Evolutionary conservation across 1,140 invertebrate genomes (phyloP), one percentile per base, ranked within the genome.

Genomic region (Penaeus japonicus): DNA sequence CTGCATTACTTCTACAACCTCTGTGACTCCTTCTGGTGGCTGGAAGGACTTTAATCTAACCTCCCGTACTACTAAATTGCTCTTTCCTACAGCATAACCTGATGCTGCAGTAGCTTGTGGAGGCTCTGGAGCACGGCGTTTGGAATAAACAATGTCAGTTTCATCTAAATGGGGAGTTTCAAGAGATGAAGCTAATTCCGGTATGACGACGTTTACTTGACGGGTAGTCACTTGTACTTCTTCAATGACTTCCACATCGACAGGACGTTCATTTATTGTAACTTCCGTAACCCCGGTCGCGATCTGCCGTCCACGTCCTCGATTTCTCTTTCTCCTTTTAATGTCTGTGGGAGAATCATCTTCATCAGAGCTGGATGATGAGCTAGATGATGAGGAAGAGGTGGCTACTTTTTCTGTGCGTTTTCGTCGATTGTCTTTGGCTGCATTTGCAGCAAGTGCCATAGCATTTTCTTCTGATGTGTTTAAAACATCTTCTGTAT

Each of bases 371-470:
- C 85, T 89, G 24, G 89, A 90, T 15, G 86, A 87, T n/a, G 86
- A 83, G 30, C 85, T 88, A 5, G 87, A 90, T 70, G 90, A 88
- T 15, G 90, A 91, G 30, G 83, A 91, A 20, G 83, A 90, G 22
- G 79, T 47, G 35, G 30, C 59, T 30, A 59, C 12, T 75, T 89
- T 89, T 22, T 82, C 83, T 27, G 57, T 47, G 17, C 80, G 84
- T 30, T 89, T 89, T 82, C 84, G 82, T 27, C 89, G 65, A 55
- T 89, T 85, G n/a, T 89, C 89, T 55, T 89, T 89, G n/a, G 84
- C 84, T 12, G 87, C 87, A 12, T 54, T 59, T 2, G 89, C 89
- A 4, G 88, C 81, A 4, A 88, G 81, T 27, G 65, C 35, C n/a
- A 86, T 47, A 17, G 89, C 78, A 39, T 77, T 85, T 73, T 89